A percentile compares a stretch with the other conserved stretches of the same genome.
Conservation (phyloP, 2,888 invertebrate genomes). For the Gortyna flavago region DNA sequence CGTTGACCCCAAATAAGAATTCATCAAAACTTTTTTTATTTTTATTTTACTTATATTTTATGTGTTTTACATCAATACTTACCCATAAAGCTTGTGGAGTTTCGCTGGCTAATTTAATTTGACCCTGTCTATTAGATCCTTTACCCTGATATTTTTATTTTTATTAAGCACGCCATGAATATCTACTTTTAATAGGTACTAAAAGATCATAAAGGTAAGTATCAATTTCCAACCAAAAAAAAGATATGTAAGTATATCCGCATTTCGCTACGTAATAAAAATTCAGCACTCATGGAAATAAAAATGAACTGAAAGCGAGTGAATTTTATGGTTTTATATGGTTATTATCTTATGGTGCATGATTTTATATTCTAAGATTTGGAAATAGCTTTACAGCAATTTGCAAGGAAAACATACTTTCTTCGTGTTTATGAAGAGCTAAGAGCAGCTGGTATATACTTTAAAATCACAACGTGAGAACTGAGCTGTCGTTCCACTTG, state of each 20-base stretch:
- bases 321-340: background rate
- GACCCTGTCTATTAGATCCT: background rate
- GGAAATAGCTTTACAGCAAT: background rate
- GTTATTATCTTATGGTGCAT: background rate
- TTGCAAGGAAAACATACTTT: background rate
- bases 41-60: background rate
- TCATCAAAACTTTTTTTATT: no score
- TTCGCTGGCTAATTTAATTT: background rate
- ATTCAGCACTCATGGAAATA: constrained; percentile 1
- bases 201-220: background rate
- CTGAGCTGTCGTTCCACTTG: no score
- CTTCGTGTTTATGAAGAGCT: background rate
- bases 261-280: constrained; percentile 1
- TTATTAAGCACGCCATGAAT: background rate
- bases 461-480: background rate
- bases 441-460: background rate
- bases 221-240: background rate
- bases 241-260: background rate
- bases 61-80: background rate
- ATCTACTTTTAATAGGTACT: background rate
- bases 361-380: background rate
- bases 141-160: background rate
- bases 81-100: background rate
- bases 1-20: no score
- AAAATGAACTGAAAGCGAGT: constrained; percentile 6